These are phyloP conservation scores for Lytechinus pictus DNA, from an alignment of 35 echinoderm and acorn worm species.

Conservation along the genomic window DNA sequence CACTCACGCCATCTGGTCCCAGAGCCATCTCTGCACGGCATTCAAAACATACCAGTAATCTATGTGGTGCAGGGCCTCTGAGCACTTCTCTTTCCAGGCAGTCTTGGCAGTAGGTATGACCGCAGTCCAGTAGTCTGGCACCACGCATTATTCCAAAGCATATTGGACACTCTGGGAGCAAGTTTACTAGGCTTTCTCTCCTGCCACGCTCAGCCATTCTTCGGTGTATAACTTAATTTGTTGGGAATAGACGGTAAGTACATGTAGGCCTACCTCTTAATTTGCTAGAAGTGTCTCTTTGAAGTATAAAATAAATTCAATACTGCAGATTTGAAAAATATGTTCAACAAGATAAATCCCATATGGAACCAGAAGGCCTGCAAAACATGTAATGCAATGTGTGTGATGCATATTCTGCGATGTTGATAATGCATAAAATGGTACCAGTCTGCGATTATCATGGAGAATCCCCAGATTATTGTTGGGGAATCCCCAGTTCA, in stretches of 20 bases:
- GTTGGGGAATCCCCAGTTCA: background rate
- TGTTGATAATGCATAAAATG: background rate
- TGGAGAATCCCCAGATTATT: background rate
- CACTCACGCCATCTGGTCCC: background rate
- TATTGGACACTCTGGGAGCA: conserved; percentile 32
- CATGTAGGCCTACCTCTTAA: background rate
- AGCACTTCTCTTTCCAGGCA: background rate
- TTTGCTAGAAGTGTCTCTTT: background rate
- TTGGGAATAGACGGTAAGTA: background rate
- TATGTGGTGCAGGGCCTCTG: background rate
- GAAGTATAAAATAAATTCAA: background rate
- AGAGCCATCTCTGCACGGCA: background rate
- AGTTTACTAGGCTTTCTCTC: background rate
- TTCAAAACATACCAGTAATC: background rate
- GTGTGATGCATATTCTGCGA: background rate
- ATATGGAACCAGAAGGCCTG: background rate
- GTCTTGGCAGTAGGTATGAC: conserved; percentile 6
- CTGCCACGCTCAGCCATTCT: background rate
- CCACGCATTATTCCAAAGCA: background rate
- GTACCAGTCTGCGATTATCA: background rate
- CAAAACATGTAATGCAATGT: background rate
- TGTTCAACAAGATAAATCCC: background rate
- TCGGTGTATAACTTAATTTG: background rate
- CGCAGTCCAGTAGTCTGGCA: background rate
- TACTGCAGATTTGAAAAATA: background rate